Base-by-base conservation (phyloP, 2,888 invertebrate genomes). In the Hermaeophaga mercurialis region DNA sequence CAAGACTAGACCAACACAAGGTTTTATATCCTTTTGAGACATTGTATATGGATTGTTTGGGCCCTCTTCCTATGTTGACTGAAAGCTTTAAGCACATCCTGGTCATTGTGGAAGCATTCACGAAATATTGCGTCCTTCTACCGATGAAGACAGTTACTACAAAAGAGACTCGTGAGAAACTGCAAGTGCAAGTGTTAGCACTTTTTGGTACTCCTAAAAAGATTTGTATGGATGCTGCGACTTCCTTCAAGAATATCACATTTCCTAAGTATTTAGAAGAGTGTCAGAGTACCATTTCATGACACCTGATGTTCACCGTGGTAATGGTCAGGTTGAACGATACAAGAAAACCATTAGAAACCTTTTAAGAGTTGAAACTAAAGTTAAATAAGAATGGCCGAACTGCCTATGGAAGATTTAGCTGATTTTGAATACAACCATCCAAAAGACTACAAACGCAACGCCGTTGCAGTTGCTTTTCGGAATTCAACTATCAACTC, bases 261-360 rank as follows among this genome's bases (percentile, higher is more conserved):
- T 50, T 66, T 49, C 55, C 57, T 4, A 58, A 63, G 22, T 61
- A 53, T 50, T 46, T 66, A 46, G 28, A 44, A 17, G 8, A 41
- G 7, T 55, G 52, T 53, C 9, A 55, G 43, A 64, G 24, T 48
- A 61, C 24, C 61, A 63, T 34, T 63, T n/a, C n/a, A n/a, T n/a
- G n/a, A n/a, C n/a, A n/a, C n/a, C n/a, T n/a, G n/a, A n/a, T n/a
- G n/a, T n/a, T 7, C 64, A 63, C 28, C 50, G 62, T n/a, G 59
- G 57, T 9, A 65, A 65, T 38, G 59, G 63, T 3, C 64, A 66
- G 31, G 62, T 62, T 4, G 62, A 65, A 46, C 34, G 60, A 6
- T 67, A 64, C 47, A 66, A 66, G 59, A 33, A 61, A 19, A 66
- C 65, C 5, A 61, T 66, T 7, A 61, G 36, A 38, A 62, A 66